phyloP scores from a whole-genome alignment of 2,888 invertebrate species.

The Rapana venosa region DNA sequence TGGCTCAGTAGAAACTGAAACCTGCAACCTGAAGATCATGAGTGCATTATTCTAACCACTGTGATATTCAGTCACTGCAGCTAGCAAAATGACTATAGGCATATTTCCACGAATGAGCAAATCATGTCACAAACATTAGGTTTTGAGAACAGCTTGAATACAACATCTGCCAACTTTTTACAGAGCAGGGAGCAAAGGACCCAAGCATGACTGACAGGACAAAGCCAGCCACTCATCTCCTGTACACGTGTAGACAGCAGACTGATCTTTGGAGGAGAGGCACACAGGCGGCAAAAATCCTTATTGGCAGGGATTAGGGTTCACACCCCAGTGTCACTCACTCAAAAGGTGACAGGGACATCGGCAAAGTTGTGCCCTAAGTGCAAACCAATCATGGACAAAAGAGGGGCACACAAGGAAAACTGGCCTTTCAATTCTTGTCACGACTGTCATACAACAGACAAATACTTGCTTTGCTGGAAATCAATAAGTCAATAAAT shows the following conservation, averaged over 20 bases:
- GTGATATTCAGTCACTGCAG: too few relatives aligned
- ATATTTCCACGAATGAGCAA: too few relatives aligned
- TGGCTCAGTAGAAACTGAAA: too few relatives aligned
- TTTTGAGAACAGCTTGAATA: too few relatives aligned
- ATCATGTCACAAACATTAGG: too few relatives aligned
- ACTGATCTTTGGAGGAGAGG: not conserved
- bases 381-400: not conserved
- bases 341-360: not conserved
- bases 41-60: too few relatives aligned
- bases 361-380: not conserved
- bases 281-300: not conserved
- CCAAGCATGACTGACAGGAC: not conserved
- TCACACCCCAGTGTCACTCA: not conserved
- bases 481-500: too few relatives aligned
- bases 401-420: conserved; percentile 14
- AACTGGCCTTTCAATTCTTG: not conserved
- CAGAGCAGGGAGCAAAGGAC: too few relatives aligned
- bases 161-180: too few relatives aligned
- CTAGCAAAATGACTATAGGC: too few relatives aligned
- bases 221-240: conserved; percentile 17
- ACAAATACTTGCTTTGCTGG: not conserved
- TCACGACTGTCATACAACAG: not conserved
- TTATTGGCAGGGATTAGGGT: not conserved
- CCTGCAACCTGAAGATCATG: too few relatives aligned
- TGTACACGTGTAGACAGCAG: conserved; percentile 9